Percentiles rank a stretch among this genome's conserved stretches.
Evolutionary conservation across 2,888 invertebrate genomes (phyloP).

Genomic region (Papilio elwesi): DNA sequence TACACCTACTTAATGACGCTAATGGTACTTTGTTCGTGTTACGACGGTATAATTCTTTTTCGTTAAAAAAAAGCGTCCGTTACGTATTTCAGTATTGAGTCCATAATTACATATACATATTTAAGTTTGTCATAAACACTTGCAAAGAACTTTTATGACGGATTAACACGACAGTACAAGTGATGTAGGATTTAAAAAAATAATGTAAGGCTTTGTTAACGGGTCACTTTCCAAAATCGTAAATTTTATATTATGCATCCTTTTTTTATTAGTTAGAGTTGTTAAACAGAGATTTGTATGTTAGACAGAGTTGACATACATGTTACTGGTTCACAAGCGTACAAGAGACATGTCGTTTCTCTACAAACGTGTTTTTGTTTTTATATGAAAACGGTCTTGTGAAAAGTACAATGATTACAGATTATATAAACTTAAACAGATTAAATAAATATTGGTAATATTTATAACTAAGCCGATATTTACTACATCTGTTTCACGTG

Average conservation of each 20-base stretch:
- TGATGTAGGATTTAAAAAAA: slow-evolving; percentile 37
- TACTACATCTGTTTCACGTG: no score
- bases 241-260: slow-evolving; percentile 8
- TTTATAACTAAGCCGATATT: no score
- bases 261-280: slow-evolving; percentile 5
- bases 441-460: no score
- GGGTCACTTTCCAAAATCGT: slow-evolving; percentile 22
- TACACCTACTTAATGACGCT: slow-evolving; percentile 49
- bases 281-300: no score
- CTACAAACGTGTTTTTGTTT: background rate
- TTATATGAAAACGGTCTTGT: no score
- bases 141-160: slow-evolving; percentile 49
- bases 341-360: background rate
- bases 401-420: no score
- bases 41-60: slow-evolving; percentile 45
- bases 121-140: slow-evolving; percentile 49
- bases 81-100: slow-evolving; percentile 45
- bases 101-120: slow-evolving; percentile 48
- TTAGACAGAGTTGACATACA: background rate
- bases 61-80: slow-evolving; percentile 42
- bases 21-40: slow-evolving; percentile 49
- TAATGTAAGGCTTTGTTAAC: no score
- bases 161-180: slow-evolving; percentile 48
- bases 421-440: no score
- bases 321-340: background rate